These are phyloP conservation scores for Chamaea fasciata DNA, from an alignment of 2,113 vertebrate genomes.

Conservation along the genomic window DNA sequence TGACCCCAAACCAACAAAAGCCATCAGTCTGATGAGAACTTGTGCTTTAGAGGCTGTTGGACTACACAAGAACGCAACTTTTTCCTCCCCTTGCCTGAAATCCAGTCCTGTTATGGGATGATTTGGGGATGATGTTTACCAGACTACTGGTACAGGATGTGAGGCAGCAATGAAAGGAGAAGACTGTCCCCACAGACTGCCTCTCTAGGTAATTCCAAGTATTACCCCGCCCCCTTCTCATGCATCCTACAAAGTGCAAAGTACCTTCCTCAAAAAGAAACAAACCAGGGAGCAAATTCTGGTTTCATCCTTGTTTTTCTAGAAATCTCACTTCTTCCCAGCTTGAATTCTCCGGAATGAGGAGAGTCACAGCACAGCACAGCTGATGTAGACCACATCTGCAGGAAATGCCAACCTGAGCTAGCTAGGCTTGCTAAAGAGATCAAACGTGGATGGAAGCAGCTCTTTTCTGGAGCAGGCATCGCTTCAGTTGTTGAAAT, in stretches of 20 bases:
- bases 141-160: not conserved
- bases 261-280: not conserved
- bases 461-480: constrained; percentile 41
- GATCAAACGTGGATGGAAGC: constrained; percentile 16
- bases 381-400: not conserved
- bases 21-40: not conserved
- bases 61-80: not conserved
- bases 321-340: not conserved
- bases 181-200: not conserved
- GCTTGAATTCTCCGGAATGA: not conserved
- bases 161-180: not conserved
- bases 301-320: not conserved
- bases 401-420: constrained; percentile 12
- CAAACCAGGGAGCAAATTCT: not conserved
- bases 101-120: not conserved
- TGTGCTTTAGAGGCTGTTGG: not conserved
- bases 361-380: not conserved
- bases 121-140: not conserved
- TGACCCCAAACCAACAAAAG: not conserved
- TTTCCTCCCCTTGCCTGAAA: not conserved
- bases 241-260: not conserved
- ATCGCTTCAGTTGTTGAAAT: constrained; percentile 35
- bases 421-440: not conserved
- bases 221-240: not conserved
- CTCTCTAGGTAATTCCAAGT: not conserved